Evolutionary conservation across 2,888 invertebrate genomes (phyloP).

Genomic region (Gastracanthus pulcherrimus): DNA sequence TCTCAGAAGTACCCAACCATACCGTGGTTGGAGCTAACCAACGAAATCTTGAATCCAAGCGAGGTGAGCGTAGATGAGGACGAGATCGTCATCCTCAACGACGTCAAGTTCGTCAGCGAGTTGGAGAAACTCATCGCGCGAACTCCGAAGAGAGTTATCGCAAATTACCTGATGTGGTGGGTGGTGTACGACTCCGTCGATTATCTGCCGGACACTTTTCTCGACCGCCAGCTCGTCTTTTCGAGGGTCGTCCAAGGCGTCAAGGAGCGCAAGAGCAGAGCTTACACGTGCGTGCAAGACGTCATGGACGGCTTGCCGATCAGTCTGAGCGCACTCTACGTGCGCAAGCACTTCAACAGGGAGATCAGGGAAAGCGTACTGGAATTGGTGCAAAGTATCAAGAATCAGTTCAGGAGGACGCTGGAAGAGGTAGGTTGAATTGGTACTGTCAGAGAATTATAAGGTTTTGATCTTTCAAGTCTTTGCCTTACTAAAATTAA

Average conservation of each 20-base stretch:
- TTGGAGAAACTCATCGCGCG: neutral
- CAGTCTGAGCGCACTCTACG: conserved; percentile 90
- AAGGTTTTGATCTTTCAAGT: no score
- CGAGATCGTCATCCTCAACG: conserved; percentile 89
- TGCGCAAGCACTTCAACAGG: conserved; percentile 91
- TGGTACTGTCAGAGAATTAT: no score
- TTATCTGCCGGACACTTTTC: conserved; percentile 71
- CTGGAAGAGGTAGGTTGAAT: conserved; percentile 81
- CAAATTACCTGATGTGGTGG: conserved; percentile 80
- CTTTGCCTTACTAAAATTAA: no score
- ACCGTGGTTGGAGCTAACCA: conserved; percentile 90
- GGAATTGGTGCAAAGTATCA: conserved; percentile 92
- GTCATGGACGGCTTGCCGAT: conserved; percentile 86
- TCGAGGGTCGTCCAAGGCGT: conserved; percentile 71
- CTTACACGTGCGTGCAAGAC: conserved; percentile 84
- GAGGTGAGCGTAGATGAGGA: conserved; percentile 80
- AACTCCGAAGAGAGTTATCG: conserved; percentile 74
- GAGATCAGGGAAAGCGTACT: conserved; percentile 89
- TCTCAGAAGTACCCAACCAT: conserved; percentile 86
- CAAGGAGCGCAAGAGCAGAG: conserved; percentile 78
- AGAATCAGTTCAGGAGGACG: conserved; percentile 88
- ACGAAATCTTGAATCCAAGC: conserved; percentile 85
- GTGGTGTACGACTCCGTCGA: conserved; percentile 71
- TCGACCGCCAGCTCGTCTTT: conserved; percentile 73
- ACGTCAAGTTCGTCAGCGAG: conserved; percentile 79